phyloP scores from a whole-genome alignment of 2,888 invertebrate species.

The Suillia variegata region DNA sequence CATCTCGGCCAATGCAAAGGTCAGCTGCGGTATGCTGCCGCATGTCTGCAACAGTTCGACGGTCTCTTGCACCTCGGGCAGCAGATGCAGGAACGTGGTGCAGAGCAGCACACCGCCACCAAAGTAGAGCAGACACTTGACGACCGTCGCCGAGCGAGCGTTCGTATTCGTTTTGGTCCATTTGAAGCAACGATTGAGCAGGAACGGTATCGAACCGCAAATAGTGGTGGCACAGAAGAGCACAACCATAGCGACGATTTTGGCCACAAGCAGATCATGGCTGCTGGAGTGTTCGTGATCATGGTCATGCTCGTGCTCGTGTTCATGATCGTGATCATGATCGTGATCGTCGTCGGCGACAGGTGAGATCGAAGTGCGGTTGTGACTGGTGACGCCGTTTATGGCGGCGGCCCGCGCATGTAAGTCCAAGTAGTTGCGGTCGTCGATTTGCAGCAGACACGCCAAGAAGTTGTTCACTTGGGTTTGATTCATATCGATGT shows the following conservation, averaged over 20 bases:
- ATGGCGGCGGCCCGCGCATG: constrained; percentile 2
- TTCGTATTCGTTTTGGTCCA: constrained; percentile 63
- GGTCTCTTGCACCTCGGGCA: constrained; percentile 78
- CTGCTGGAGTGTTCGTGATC: not conserved
- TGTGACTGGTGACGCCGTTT: not conserved
- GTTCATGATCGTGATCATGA: not conserved
- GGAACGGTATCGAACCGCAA: constrained; percentile 76
- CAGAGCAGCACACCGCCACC: constrained; percentile 84
- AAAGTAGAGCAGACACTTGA: constrained; percentile 73
- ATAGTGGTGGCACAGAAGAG: constrained; percentile 77
- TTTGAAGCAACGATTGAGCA: constrained; percentile 70
- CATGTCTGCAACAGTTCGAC: constrained; percentile 66
- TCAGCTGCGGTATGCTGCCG: constrained; percentile 62
- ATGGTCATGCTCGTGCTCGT: constrained; percentile 8
- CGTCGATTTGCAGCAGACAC: constrained; percentile 18
- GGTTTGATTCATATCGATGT: constrained; percentile 16
- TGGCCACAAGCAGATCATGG: constrained; percentile 66
- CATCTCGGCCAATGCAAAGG: constrained; percentile 72
- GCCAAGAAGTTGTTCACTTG: constrained; percentile 16
- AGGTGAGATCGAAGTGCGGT: not conserved
- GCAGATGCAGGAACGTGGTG: constrained; percentile 80
- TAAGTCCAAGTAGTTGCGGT: constrained; percentile 17
- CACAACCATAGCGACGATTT: constrained; percentile 78
- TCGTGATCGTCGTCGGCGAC: not conserved
- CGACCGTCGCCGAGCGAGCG: constrained; percentile 58